phyloP scores from a whole-genome alignment of 2,888 invertebrate species.

The Xestia rhomboidea region DNA sequence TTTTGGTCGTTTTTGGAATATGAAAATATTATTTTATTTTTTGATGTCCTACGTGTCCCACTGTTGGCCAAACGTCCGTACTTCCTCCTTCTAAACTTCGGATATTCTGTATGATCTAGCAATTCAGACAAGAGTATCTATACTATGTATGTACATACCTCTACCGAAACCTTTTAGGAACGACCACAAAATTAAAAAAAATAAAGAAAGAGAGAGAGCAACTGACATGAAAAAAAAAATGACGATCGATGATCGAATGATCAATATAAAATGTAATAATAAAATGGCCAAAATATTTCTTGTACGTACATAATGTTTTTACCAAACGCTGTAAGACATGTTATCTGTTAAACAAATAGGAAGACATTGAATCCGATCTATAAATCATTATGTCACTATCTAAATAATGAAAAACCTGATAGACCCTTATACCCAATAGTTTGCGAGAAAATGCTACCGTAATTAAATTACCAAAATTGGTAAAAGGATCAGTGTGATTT shows the following conservation, averaged over 20 bases:
- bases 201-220: not conserved
- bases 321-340: not conserved
- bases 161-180: no score
- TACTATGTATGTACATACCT: no score
- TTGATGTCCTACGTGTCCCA: not conserved
- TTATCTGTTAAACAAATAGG: not conserved
- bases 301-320: not conserved
- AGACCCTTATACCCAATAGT: not conserved
- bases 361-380: not conserved
- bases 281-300: not conserved
- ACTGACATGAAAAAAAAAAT: not conserved
- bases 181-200: not conserved
- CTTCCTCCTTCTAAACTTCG: not conserved
- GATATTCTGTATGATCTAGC: not conserved
- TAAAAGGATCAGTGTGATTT: not conserved
- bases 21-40: not conserved
- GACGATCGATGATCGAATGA: not conserved
- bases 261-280: no score
- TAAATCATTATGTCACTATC: not conserved
- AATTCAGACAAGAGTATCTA: not conserved
- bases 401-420: conserved; percentile 3
- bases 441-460: not conserved
- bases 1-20: not conserved
- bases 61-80: not conserved
- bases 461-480: conserved; percentile 1